Evolutionary conservation across 2,113 vertebrate genomes (phyloP), one percentile per base, ranked within the genome.

Genomic region (Prionailurus bengalensis): DNA sequence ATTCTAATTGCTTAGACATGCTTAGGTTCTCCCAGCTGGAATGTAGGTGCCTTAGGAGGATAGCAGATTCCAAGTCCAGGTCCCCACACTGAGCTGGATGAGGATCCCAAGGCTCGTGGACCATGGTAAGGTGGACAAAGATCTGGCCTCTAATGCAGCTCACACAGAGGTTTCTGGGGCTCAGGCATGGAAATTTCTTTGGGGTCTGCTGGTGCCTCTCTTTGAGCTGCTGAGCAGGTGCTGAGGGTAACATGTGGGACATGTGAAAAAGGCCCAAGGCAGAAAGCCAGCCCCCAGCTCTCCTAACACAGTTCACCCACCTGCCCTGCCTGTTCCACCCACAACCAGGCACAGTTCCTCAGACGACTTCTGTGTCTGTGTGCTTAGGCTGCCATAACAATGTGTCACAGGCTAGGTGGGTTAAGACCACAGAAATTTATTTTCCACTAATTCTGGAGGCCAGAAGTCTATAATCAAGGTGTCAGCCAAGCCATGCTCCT

Each of bases 1-100:
- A 98, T 97, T 97, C 81, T 98, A 95, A 98, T 96, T 96, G 78
- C 92, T 98, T 97, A 98, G 81, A 95, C 74, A 94, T 95, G 48
- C 19, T 94, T 91, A 74, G 33, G 13, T 94, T 97, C 45, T 97
- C 5, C 83, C 66, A 16, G 21, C 55, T 73, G 5, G 19, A 94
- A 76, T 85, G 45, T 79, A 14, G 4, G 90, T 61, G 19, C 91
- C 45, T 11, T 6, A 11, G 71, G 3, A 45, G 7, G 29, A 29
- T 25, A 3, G 33, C 53, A 53, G 71, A 8, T 55, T 92, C 58
- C 25, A 84, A 29, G 4, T 71, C 16, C 23, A 74, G 55, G 21
- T 15, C 27, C 2, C 51, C 45, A 21, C 45, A 13, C 42, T 71
- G 45, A 51, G 51, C 48, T 8, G n/a, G 45, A 25, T 8, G 58